phyloP scores from a whole-genome alignment of 2,888 invertebrate genomes.

The Halictus ligatus region DNA sequence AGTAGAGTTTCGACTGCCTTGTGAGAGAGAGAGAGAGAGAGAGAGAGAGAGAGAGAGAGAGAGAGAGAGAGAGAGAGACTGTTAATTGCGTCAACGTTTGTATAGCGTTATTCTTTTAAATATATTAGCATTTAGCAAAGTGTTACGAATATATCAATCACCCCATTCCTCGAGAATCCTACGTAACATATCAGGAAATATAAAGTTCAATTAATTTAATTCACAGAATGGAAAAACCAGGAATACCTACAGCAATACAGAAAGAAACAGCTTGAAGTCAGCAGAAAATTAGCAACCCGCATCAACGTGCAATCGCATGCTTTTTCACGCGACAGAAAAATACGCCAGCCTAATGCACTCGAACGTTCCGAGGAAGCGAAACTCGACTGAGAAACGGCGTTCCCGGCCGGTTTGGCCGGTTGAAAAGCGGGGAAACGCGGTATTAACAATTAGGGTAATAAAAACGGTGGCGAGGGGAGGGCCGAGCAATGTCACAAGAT shows the following conservation, averaged over 20 bases:
- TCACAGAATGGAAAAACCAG: background rate
- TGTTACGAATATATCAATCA: no score
- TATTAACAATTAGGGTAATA: slow-evolving; percentile 9
- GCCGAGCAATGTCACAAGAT: slow-evolving; percentile 60
- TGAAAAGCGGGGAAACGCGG: slow-evolving; percentile 3
- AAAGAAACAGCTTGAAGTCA: background rate
- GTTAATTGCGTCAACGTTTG: no score
- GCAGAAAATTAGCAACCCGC: background rate
- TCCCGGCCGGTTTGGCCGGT: background rate
- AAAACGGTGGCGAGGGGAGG: slow-evolving; percentile 13
- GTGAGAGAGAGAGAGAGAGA: no score
- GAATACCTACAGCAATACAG: background rate
- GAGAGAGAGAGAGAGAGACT: no score
- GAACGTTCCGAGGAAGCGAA: background rate
- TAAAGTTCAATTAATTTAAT: background rate
- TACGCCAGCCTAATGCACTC: background rate
- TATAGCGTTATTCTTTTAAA: no score
- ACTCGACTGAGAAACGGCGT: background rate
- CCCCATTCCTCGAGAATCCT: no score
- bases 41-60: no score
- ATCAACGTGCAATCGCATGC: background rate
- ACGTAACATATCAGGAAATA: no score
- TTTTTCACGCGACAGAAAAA: background rate
- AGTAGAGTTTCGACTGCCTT: no score
- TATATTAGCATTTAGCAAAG: no score